Conservation (phyloP, 1,140 invertebrate species). For the Drosophila ambigua region DNA sequence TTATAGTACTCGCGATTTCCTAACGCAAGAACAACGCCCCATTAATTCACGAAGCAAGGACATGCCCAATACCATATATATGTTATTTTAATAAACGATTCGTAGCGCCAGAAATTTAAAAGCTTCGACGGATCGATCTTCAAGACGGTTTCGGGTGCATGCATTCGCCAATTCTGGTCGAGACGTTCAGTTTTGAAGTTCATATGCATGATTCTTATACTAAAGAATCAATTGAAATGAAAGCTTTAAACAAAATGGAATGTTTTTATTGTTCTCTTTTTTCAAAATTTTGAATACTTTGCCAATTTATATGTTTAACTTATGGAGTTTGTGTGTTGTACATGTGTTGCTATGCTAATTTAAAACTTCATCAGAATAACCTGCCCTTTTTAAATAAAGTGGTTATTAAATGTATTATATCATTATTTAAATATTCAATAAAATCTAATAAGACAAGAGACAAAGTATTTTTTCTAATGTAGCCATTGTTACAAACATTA, state of each 20-base stretch:
- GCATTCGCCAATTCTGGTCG: slow-evolving; percentile 67
- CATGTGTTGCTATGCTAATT: slow-evolving; percentile 42
- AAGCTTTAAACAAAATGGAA: slow-evolving; percentile 61
- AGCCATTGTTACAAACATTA: too few species aligned
- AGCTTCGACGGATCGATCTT: slow-evolving; percentile 75
- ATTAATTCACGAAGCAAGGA: not conserved
- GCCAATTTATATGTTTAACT: slow-evolving; percentile 46
- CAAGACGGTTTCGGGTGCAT: slow-evolving; percentile 76
- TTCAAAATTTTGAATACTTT: slow-evolving; percentile 16
- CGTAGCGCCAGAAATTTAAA: slow-evolving; percentile 35
- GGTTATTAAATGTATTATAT: not conserved
- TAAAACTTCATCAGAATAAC: not conserved
- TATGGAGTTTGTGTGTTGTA: slow-evolving; percentile 48
- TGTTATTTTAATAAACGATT: not conserved
- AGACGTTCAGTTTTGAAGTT: slow-evolving; percentile 27
- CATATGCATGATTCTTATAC: slow-evolving; percentile 24
- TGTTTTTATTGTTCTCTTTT: slow-evolving; percentile 22
- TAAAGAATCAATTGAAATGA: slow-evolving; percentile 52
- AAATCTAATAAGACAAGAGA: not conserved
- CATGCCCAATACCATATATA: not conserved
- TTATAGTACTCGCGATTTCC: not conserved
- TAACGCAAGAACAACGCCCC: too few species aligned
- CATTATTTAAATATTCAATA: not conserved
- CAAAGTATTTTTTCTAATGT: too few species aligned
- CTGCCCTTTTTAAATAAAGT: slow-evolving; percentile 1